phyloP scores from a whole-genome alignment of 2,797 vertebrate genomes.

The Graptemys geographica region DNA sequence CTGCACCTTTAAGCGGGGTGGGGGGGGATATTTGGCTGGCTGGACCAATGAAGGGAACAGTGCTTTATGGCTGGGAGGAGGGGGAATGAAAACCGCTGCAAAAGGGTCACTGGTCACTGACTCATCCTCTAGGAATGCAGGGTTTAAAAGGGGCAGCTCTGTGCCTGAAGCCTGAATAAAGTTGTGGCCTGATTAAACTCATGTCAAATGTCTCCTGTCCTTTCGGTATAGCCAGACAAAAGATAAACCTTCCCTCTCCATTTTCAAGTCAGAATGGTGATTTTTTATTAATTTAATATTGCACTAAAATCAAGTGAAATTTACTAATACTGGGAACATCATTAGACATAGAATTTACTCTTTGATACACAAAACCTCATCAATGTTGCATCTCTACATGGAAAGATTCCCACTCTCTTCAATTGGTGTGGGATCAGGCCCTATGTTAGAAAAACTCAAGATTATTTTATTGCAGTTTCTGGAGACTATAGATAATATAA shows the following conservation, averaged over 20 bases:
- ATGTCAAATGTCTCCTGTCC: too few species aligned
- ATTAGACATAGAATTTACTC: slow-evolving; percentile 14
- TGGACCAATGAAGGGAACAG: too few species aligned
- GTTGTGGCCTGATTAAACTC: too few species aligned
- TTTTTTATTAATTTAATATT: neutral
- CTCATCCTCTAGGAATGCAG: too few species aligned
- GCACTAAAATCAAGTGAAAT: neutral
- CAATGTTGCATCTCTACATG: slow-evolving; percentile 12
- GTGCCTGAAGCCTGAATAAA: too few species aligned
- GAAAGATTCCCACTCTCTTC: neutral
- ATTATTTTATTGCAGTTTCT: neutral
- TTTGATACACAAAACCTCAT: slow-evolving; percentile 2
- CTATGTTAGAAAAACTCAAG: neutral
- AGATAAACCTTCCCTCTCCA: neutral
- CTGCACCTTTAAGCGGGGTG: too few species aligned
- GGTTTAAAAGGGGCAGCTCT: too few species aligned
- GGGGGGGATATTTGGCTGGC: too few species aligned
- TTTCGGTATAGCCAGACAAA: neutral
- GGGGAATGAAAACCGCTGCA: too few species aligned
- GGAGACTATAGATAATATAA: neutral
- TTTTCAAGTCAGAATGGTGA: neutral
- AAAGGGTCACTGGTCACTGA: too few species aligned
- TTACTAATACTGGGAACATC: neutral
- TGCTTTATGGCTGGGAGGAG: too few species aligned
- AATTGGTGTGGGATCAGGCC: neutral